These are phyloP conservation scores for Sceliomorpha sp. DNA, from an alignment of 2,888 invertebrate species.

Conservation along the genomic window DNA sequence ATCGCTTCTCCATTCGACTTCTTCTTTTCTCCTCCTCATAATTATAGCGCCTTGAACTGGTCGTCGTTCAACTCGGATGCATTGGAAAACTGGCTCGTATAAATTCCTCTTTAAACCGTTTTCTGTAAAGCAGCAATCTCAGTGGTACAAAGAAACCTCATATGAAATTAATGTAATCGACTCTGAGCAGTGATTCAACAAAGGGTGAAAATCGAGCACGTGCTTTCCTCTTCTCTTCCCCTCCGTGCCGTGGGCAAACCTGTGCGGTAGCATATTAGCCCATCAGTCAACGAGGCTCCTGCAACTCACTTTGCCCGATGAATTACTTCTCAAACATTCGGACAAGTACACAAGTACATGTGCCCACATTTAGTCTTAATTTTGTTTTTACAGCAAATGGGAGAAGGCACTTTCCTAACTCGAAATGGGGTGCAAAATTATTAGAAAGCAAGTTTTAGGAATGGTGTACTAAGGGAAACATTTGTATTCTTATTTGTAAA, in stretches of 20 bases:
- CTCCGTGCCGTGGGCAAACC: slow-evolving; percentile 25
- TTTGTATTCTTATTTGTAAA: no score
- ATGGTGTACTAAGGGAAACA: no score
- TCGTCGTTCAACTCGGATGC: slow-evolving; percentile 1
- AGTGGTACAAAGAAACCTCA: slow-evolving; percentile 58
- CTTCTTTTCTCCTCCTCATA: neutral
- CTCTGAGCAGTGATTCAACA: slow-evolving; percentile 77
- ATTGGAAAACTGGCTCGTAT: slow-evolving; percentile 13
- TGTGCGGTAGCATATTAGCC: slow-evolving; percentile 49
- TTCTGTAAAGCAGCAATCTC: slow-evolving; percentile 30
- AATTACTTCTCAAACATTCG: slow-evolving; percentile 48
- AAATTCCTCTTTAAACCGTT: slow-evolving; percentile 17
- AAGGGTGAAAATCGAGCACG: slow-evolving; percentile 78
- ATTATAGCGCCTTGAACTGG: no score
- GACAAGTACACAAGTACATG: slow-evolving; percentile 34
- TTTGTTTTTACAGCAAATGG: slow-evolving; percentile 36
- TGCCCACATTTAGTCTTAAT: slow-evolving; percentile 26
- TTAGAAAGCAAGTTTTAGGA: neutral
- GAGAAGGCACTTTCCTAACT: neutral
- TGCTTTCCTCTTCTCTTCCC: slow-evolving; percentile 51
- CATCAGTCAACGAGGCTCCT: slow-evolving; percentile 55
- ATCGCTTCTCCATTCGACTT: slow-evolving; percentile 21
- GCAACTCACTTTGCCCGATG: slow-evolving; percentile 48
- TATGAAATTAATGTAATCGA: slow-evolving; percentile 78
- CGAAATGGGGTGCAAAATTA: no score